phyloP scores from a whole-genome alignment of 2,797 vertebrate species.

The Siniperca obscura region DNA sequence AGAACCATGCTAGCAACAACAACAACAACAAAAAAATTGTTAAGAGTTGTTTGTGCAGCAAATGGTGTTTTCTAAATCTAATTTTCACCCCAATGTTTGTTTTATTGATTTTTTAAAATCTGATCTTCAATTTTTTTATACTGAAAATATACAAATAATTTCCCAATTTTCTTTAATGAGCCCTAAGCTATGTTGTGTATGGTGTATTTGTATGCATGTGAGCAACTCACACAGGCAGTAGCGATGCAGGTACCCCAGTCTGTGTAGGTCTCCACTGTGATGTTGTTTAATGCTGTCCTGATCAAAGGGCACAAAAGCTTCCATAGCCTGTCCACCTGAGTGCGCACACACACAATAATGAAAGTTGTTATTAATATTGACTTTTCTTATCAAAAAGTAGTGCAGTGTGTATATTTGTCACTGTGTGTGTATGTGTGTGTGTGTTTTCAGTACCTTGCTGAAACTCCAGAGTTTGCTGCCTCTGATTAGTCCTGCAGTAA shows the following conservation, averaged over 20 bases:
- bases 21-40: neutral
- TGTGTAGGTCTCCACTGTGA: slow-evolving; percentile 95
- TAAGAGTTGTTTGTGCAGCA: neutral
- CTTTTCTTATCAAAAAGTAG: slow-evolving; percentile 70
- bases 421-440: slow-evolving; percentile 42
- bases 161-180: neutral
- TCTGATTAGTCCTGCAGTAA: slow-evolving; percentile 96
- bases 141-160: slow-evolving; percentile 6
- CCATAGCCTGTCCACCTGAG: slow-evolving; percentile 94
- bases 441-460: slow-evolving; percentile 74
- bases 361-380: slow-evolving; percentile 77
- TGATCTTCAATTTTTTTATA: neutral
- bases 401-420: slow-evolving; percentile 26
- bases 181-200: neutral
- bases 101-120: slow-evolving; percentile 32
- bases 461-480: slow-evolving; percentile 96
- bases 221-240: slow-evolving; percentile 86
- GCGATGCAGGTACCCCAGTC: slow-evolving; percentile 96
- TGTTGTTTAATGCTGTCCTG: slow-evolving; percentile 92
- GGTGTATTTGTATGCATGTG: slow-evolving; percentile 31
- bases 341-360: slow-evolving; percentile 63
- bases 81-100: slow-evolving; percentile 23
- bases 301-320: slow-evolving; percentile 93
- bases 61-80: slow-evolving; percentile 10
- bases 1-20: neutral